A percentile compares a stretch with the other conserved stretches of the same genome.
Conservation (phyloP, 1,140 invertebrate species). For the Propsilocerus akamusi region DNA sequence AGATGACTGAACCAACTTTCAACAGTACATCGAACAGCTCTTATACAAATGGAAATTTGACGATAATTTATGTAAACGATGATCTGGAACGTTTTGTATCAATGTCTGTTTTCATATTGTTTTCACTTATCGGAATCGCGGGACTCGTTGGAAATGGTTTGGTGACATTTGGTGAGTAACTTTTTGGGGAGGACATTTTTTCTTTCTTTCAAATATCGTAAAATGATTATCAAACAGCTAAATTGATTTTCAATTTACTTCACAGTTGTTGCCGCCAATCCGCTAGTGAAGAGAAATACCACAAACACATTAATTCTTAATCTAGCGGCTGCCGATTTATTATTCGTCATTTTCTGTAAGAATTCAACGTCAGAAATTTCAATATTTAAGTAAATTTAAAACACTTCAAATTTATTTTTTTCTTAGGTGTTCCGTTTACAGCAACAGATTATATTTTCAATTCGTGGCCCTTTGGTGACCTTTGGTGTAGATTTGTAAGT, state of each 20-base stretch:
- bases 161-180: constrained; percentile 42
- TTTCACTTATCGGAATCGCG: constrained; percentile 70
- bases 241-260: constrained; percentile 28
- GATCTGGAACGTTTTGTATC: constrained; percentile 31
- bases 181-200: not conserved
- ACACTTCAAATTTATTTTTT: not conserved
- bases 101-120: constrained; percentile 67
- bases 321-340: constrained; percentile 71
- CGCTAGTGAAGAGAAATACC: constrained; percentile 80
- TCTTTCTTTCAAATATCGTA: not conserved
- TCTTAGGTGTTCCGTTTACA: constrained; percentile 24
- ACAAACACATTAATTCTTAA: constrained; percentile 86
- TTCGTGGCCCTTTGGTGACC: constrained; percentile 78
- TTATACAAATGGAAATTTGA: not conserved
- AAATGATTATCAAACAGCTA: not conserved
- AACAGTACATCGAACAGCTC: not conserved
- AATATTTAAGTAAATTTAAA: not conserved
- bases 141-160: constrained; percentile 77
- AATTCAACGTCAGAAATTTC: constrained; percentile 35
- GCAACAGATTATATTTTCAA: constrained; percentile 71
- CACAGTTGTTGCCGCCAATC: constrained; percentile 65
- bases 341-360: constrained; percentile 91
- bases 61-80: no score
- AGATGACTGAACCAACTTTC: not conserved
- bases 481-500: constrained; percentile 75